Base-by-base conservation (phyloP, 1,140 invertebrate genomes). In the Euschistus heros region DNA sequence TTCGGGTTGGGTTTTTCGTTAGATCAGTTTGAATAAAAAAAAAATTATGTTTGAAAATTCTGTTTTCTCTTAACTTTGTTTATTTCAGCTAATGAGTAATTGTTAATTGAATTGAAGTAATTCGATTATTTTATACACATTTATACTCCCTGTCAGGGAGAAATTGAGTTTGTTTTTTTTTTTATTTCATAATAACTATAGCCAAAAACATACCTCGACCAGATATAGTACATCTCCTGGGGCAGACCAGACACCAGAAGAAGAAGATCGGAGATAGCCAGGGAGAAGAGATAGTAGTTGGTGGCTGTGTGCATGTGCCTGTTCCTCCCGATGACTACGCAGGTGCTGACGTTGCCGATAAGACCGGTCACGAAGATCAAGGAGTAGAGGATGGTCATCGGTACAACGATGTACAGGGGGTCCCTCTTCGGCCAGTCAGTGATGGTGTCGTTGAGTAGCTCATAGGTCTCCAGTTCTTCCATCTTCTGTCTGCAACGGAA, bases 221-320 rank as follows among this genome's bases (percentile, higher is more conserved):
- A 95, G 46, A 94, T 88, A 52, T 82, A 83, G 73, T 88, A 91
- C 68, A 94, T 86, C 74, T 96, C 93, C 68, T 88, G 87, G 59
- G 87, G 88, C 68, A 90, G 78, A 0, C 89, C 89, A 18, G 86
- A 84, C 0, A 91, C 72, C 18, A 98, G 80, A 5, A 97, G 77
- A 10, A 98, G 76, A 24, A 98, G 80, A 75, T 98, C 96, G 0
- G 93, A 94, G 50, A 97, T 79, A 7, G 95, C 93, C 71, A 98
- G 79, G 50, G 70, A 72, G 63, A 73, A 96, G 52, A 97, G 79
- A 73, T 97, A 97, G 71, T 91, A 95, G 74, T 97, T 97, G 14
- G 90, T 93, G 0, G 91, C 88, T 0, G 89, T 92, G 72, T 93
- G 91, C 88, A 97, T 91, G n/a, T 85, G 88, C 73, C 89, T 89